Base-by-base conservation (phyloP, 2,113 vertebrate species). In the Microcebus griseorufus region DNA sequence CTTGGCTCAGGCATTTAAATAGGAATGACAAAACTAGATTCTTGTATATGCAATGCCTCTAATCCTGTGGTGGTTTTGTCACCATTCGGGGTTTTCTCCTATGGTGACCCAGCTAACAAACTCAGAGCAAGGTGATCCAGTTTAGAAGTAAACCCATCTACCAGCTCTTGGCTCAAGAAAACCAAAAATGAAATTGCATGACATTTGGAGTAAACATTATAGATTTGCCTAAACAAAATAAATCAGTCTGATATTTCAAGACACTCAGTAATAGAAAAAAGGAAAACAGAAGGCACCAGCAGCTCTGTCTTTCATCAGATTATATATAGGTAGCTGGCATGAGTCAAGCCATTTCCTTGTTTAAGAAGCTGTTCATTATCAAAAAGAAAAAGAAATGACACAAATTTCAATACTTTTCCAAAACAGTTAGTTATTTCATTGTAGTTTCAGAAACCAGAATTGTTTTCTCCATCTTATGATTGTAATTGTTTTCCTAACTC, bases 171-270 rank as follows among this genome's bases (percentile, higher is more conserved):
- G 10, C 37, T 64, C 5, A 67, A 97, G n/a, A 23, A 42, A 93
- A 73, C 51, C 25, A 70, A 37, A 91, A 97, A 78, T 83, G 69
- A 32, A 94, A 88, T 65, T 73, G 10, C 55, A 75, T 65, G 72
- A 55, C 51, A 42, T 93, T 70, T 95, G 42, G 83, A 95, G 51
- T 94, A 96, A 94, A 94, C 34, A 55, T 48, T 94, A 87, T 17
- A 88, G 60, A 90, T 91, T 81, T 94, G 39, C 85, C 80, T 91
- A 83, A 69, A 79, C 29, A 90, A 95, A 96, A 92, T 83, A 82
- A 93, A 90, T 81, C 58, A 92, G 17, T 29, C 42, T 86, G 53
- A 34, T 95, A 89, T 86, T 92, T 86, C 58, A n/a, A n/a, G 7
- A 58, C 17, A 45, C 42, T 48, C 75, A 94, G 3, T 2, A 94